Base-by-base conservation (phyloP, 2,888 invertebrate species). In the Perizoma flavofasciatum region DNA sequence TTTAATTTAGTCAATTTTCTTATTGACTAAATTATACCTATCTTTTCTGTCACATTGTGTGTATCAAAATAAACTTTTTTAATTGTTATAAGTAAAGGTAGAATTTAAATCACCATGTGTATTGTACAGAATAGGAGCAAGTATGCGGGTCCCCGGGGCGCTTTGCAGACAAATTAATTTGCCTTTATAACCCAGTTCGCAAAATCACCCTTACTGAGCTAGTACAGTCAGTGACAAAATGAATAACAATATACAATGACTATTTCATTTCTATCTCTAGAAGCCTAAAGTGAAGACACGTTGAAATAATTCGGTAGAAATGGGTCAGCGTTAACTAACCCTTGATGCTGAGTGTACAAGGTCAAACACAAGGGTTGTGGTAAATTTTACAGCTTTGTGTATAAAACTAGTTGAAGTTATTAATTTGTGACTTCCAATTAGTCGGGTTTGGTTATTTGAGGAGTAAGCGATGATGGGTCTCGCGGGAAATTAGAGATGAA, bases 401-500 rank as follows among this genome's bases (percentile, higher is more conserved):
- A 43, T 9, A 52, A 47, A 52, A 48, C 48, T 33, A 58, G 52
- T 58, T 35, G 5, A 47, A 61, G 53, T 56, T 57, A 61, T 61
- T 53, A 61, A 61, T 61, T 49, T 32, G 43, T 44, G 51, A 11
- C 37, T 35, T 7, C 6, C 37, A 7, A 49, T 43, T 44, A 32
- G 47, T 45, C 9, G 11, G 40, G 40, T 4, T 37, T 48, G 48
- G 10, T 37, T 48, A 48, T 37, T 10, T 35, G 32, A 11, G 47
- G 5, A 6, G 41, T 48, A 10, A 48, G n/a, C 40, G 50, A 10
- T 60, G 39, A 55, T 49, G 39, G 55, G 33, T 32, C 60, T 32
- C 51, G 41, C 6, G 55, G 55, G 60, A 55, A 50, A 59, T 55
- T 51, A 55, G 8, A 5, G 32, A 4, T 32, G 6, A 22, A 41